These are phyloP conservation scores for Cisticola juncidis DNA, from an alignment of 2,113 vertebrate species.

Conservation along the genomic window DNA sequence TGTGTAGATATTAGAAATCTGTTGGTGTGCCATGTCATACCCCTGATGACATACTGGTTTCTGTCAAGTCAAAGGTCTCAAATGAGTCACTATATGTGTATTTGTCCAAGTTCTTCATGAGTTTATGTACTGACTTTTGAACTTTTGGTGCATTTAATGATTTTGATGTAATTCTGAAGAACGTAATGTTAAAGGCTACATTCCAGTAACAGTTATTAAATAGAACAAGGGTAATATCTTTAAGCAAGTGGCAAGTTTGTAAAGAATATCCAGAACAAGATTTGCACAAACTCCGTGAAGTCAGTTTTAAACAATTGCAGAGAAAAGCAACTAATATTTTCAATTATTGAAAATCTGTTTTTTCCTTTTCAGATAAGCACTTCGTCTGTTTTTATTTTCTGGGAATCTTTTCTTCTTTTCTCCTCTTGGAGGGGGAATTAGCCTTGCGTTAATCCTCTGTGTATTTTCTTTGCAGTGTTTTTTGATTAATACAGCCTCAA, in stretches of 20 bases:
- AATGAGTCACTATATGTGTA: background rate
- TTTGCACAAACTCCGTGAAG: background rate
- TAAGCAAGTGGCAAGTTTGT: background rate
- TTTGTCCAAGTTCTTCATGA: background rate
- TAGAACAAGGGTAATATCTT: background rate
- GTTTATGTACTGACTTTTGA: background rate
- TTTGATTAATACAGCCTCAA: background rate
- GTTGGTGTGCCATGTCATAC: background rate
- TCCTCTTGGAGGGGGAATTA: background rate
- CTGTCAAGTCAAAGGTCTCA: background rate
- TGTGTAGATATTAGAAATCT: background rate
- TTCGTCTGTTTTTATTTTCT: background rate
- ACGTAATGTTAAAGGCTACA: background rate
- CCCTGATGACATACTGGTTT: background rate
- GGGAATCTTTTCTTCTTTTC: background rate
- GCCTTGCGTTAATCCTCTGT: background rate
- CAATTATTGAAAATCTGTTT: background rate
- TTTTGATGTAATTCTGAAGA: background rate
- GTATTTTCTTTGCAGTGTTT: background rate
- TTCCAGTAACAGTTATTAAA: background rate
- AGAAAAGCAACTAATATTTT: background rate
- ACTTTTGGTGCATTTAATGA: background rate
- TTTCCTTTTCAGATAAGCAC: background rate
- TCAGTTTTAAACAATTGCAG: background rate
- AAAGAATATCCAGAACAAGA: no score